Conservation (phyloP, 2,888 invertebrate species). For the Clostera curtula region DNA sequence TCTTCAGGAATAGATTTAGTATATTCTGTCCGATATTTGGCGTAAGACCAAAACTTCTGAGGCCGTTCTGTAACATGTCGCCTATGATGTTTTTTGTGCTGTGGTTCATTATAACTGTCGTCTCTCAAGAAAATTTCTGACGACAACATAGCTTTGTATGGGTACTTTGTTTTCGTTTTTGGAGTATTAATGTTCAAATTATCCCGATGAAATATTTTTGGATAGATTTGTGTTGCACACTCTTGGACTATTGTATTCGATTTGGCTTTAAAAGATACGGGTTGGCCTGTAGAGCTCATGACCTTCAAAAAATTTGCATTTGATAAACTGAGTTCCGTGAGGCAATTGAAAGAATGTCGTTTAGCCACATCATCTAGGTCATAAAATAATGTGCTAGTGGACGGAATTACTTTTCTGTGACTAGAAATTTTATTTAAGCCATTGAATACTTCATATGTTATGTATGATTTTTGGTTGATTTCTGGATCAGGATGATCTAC, state of each 20-base stretch:
- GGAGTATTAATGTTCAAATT: conserved; percentile 30
- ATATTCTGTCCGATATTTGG: conserved; percentile 47
- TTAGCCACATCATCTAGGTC: conserved; percentile 55
- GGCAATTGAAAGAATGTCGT: conserved; percentile 47
- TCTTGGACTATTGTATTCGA: conserved; percentile 44
- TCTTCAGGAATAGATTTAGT: conserved; percentile 39
- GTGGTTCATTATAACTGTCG: conserved; percentile 20
- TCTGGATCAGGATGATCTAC: conserved; percentile 10
- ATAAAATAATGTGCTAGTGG: conserved; percentile 55
- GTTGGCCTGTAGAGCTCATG: conserved; percentile 18
- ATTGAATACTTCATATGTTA: conserved; percentile 46
- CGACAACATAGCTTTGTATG: conserved; percentile 28
- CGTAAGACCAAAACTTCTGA: conserved; percentile 51
- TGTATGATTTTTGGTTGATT: no score
- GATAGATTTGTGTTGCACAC: conserved; percentile 42
- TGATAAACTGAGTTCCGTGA: conserved; percentile 29
- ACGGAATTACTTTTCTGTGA: conserved; percentile 29
- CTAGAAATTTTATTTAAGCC: conserved; percentile 32
- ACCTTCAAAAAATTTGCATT: conserved; percentile 31
- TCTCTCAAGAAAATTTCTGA: conserved; percentile 50
- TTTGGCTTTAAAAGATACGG: conserved; percentile 28
- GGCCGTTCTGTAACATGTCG: conserved; percentile 26
- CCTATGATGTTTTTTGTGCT: conserved; percentile 18
- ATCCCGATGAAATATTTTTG: conserved; percentile 29
- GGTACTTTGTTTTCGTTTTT: conserved; percentile 28